phyloP scores from a whole-genome alignment of 2,797 vertebrate species.

The Phataginus tricuspis region DNA sequence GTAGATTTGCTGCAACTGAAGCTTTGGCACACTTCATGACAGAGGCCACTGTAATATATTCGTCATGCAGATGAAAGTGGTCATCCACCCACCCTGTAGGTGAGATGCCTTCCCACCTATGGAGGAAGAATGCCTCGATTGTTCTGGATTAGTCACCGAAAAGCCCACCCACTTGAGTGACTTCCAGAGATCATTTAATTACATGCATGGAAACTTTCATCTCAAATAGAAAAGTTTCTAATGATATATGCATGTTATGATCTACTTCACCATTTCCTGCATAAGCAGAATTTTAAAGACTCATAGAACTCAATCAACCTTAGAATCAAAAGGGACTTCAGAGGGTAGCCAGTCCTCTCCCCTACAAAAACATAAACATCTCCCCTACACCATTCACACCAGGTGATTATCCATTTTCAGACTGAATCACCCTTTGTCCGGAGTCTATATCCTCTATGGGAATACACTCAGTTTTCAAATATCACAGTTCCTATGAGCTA shows the following conservation, averaged over 20 bases:
- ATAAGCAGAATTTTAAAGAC: neutral
- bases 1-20: neutral
- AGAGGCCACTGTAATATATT: neutral
- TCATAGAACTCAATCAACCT: neutral
- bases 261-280: neutral
- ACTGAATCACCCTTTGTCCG: neutral
- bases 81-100: too few relatives aligned
- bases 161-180: neutral
- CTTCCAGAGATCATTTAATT: neutral
- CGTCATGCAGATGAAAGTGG: neutral
- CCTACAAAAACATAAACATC: neutral
- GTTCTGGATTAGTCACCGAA: neutral
- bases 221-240: neutral
- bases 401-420: neutral
- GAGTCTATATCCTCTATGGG: neutral
- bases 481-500: neutral
- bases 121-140: neutral
- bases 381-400: rapidly evolving
- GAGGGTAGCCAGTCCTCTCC: too few relatives aligned
- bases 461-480: neutral
- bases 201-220: neutral
- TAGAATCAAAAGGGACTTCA: neutral
- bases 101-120: neutral
- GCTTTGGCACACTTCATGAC: neutral
- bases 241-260: neutral